phyloP scores from a whole-genome alignment of 2,888 invertebrate genomes.

The Octodonta nipae region DNA sequence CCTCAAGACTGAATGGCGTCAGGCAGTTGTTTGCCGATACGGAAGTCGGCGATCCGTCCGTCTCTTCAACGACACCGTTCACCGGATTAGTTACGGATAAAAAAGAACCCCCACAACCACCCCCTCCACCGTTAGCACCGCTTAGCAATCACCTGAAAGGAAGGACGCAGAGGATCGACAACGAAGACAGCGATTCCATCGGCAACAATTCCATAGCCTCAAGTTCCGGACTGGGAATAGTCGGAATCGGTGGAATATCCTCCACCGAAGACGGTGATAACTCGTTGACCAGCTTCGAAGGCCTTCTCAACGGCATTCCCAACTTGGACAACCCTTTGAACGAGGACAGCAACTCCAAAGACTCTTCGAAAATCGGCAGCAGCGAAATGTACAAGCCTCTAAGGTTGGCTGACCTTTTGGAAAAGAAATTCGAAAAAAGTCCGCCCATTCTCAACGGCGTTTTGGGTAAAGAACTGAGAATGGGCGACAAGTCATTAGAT shows the following conservation, averaged over 20 bases:
- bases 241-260: constrained; percentile 37
- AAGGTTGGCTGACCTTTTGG: constrained; percentile 71
- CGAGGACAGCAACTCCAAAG: constrained; percentile 44
- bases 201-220: constrained; percentile 46
- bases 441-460: constrained; percentile 44
- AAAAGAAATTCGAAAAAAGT: constrained; percentile 57
- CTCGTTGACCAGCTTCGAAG: constrained; percentile 49
- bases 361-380: constrained; percentile 26
- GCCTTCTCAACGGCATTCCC: constrained; percentile 46
- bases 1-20: constrained; percentile 32
- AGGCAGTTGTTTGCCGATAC: constrained; percentile 31
- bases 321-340: constrained; percentile 38
- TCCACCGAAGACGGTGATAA: constrained; percentile 43
- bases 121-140: constrained; percentile 39
- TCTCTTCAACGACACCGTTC: constrained; percentile 31
- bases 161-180: constrained; percentile 25
- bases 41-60: constrained; percentile 31
- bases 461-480: constrained; percentile 40
- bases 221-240: constrained; percentile 38
- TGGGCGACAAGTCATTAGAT: constrained; percentile 47
- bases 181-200: constrained; percentile 37
- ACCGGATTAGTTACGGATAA: constrained; percentile 28
- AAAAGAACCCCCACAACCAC: constrained; percentile 36
- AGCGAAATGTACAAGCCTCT: constrained; percentile 45
- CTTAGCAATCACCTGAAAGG: constrained; percentile 25